Conservation (phyloP, 2,888 invertebrate species). For the Ptilodon capucinus region DNA sequence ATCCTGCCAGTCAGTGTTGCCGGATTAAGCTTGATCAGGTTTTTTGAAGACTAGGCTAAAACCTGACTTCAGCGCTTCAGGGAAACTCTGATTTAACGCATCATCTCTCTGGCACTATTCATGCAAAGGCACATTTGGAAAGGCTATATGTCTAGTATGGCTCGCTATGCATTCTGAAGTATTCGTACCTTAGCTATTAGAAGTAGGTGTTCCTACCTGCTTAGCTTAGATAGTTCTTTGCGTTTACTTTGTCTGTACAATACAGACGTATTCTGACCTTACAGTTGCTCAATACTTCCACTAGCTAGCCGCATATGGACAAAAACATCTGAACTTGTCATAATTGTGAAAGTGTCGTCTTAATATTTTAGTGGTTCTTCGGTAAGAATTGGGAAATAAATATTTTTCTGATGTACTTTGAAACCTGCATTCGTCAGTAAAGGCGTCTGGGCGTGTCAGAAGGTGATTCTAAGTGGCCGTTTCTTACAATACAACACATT, state of each 20-base stretch:
- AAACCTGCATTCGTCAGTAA: neutral
- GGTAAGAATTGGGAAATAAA: slow-evolving; percentile 8
- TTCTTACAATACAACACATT: neutral
- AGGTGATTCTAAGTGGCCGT: neutral
- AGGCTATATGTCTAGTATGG: too few relatives aligned
- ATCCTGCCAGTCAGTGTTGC: too few relatives aligned
- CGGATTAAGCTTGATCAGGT: too few relatives aligned
- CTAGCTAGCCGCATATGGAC: slow-evolving; percentile 25
- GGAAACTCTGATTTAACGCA: too few relatives aligned
- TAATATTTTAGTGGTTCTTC: slow-evolving; percentile 5
- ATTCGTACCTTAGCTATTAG: too few relatives aligned
- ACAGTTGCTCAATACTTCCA: slow-evolving; percentile 16
- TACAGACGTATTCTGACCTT: slow-evolving; percentile 18
- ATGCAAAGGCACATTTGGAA: too few relatives aligned
- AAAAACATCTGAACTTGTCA: slow-evolving; percentile 21
- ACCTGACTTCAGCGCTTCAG: too few relatives aligned
- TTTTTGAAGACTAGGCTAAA: too few relatives aligned
- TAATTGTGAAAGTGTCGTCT: slow-evolving; percentile 8
- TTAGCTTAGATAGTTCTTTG: too few relatives aligned
- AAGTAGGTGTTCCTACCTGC: too few relatives aligned
- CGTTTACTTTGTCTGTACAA: neutral
- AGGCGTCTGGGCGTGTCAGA: neutral
- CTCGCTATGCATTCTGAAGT: too few relatives aligned
- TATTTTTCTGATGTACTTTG: neutral
- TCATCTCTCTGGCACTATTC: too few relatives aligned